A percentile compares a stretch with the other conserved stretches of the same genome.
These are phyloP conservation scores for Sarcophaga rosellei DNA, from an alignment of 2,888 invertebrate species.

Conservation along the genomic window DNA sequence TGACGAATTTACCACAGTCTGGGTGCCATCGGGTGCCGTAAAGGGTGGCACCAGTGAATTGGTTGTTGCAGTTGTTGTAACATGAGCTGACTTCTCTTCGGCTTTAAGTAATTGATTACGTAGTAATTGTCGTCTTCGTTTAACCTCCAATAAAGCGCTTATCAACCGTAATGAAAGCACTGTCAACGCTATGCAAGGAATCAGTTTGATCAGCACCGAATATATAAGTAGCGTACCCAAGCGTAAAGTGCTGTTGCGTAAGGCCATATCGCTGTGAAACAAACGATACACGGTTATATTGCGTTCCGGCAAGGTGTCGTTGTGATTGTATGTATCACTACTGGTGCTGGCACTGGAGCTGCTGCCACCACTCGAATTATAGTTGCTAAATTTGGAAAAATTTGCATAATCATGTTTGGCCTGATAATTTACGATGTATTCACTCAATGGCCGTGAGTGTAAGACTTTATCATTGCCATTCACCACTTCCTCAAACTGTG, in stretches of 20 bases:
- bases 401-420: constrained; percentile 60
- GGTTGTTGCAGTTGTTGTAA: constrained; percentile 72
- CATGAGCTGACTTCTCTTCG: constrained; percentile 53
- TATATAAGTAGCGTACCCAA: constrained; percentile 94
- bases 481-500: constrained; percentile 83
- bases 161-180: constrained; percentile 90
- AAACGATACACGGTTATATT: constrained; percentile 88
- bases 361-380: constrained; percentile 29
- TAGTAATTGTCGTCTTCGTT: constrained; percentile 87
- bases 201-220: constrained; percentile 94
- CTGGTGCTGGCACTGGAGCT: background rate
- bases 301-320: constrained; percentile 72
- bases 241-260: constrained; percentile 84
- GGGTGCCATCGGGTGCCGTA: constrained; percentile 68
- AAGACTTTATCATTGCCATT: constrained; percentile 75
- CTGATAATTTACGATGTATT: constrained; percentile 73
- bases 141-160: constrained; percentile 89
- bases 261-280: constrained; percentile 85
- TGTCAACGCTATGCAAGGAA: constrained; percentile 94
- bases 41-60: constrained; percentile 73
- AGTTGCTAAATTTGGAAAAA: constrained; percentile 44
- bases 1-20: constrained; percentile 68
- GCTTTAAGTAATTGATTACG: constrained; percentile 70
- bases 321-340: constrained; percentile 6
- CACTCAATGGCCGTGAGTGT: constrained; percentile 71